Evolutionary conservation across 2,797 vertebrate species (phyloP).

Genomic region (Hemibagrus guttatus): DNA sequence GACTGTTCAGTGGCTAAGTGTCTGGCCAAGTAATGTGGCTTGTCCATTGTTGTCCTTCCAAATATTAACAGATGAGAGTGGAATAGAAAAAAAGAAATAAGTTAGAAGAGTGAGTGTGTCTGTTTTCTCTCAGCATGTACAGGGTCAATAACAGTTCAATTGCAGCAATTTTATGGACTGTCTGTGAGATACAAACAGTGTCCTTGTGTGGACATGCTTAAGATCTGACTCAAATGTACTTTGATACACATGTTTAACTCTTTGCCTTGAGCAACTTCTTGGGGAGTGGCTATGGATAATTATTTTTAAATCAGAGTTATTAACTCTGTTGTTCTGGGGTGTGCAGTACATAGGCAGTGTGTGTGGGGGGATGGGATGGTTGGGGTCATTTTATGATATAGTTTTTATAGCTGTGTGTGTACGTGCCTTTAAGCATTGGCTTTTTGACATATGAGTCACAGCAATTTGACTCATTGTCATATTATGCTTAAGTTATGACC

Average conservation of each 20-base stretch:
- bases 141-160: conserved; percentile 19
- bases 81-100: background rate
- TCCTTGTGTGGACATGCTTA: conserved; percentile 31
- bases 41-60: background rate
- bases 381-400: conserved; percentile 1
- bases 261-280: conserved; percentile 24
- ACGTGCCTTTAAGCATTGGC: background rate
- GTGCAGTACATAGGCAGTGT: background rate
- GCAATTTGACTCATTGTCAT: conserved; percentile 39
- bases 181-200: conserved; percentile 40
- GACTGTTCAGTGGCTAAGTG: background rate
- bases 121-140: background rate
- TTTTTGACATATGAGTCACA: conserved; percentile 38
- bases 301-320: conserved; percentile 23
- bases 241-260: conserved; percentile 10
- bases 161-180: conserved; percentile 49
- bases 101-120: background rate
- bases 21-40: conserved; percentile 6
- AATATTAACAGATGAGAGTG: background rate
- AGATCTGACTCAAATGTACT: conserved; percentile 8
- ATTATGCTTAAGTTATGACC: conserved; percentile 23
- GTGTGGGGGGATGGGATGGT: background rate
- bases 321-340: conserved; percentile 23
- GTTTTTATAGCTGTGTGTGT: conserved; percentile 5
- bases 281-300: conserved; percentile 12